Evolutionary conservation across 2,888 invertebrate genomes (phyloP).

Genomic region (Fragum sueziense): DNA sequence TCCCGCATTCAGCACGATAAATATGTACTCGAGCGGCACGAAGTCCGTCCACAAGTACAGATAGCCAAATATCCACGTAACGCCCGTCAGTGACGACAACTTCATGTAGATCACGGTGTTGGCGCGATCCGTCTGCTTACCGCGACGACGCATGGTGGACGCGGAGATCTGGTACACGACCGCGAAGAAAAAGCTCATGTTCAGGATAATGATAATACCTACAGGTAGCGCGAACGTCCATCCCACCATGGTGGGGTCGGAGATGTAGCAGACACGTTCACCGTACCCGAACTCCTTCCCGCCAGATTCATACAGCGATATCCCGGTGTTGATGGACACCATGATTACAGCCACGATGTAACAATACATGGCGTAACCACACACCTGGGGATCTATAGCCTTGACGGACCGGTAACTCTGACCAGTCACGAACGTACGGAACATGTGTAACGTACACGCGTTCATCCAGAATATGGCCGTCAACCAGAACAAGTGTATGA

Average conservation of each 20-base stretch:
- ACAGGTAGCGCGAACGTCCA: slow-evolving; percentile 60
- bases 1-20: slow-evolving; percentile 60
- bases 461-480: slow-evolving; percentile 63
- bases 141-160: slow-evolving; percentile 55
- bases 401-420: slow-evolving; percentile 56
- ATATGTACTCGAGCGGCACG: slow-evolving; percentile 54
- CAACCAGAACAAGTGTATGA: slow-evolving; percentile 59
- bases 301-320: slow-evolving; percentile 44
- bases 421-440: slow-evolving; percentile 59
- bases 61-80: slow-evolving; percentile 65
- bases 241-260: slow-evolving; percentile 54
- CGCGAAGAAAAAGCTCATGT: slow-evolving; percentile 59
- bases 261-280: slow-evolving; percentile 53
- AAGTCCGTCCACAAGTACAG: slow-evolving; percentile 58
- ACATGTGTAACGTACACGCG: slow-evolving; percentile 63
- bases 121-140: slow-evolving; percentile 52
- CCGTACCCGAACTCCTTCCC: slow-evolving; percentile 54
- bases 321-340: slow-evolving; percentile 46
- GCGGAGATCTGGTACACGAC: slow-evolving; percentile 61
- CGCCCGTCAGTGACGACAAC: slow-evolving; percentile 59
- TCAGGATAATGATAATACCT: slow-evolving; percentile 54
- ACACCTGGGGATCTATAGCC: slow-evolving; percentile 53
- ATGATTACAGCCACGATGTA: slow-evolving; percentile 42
- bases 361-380: slow-evolving; percentile 47
- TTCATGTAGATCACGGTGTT: slow-evolving; percentile 62